Evolutionary conservation across 2,113 vertebrate genomes (phyloP).

Genomic region (Toxotes chatareus): DNA sequence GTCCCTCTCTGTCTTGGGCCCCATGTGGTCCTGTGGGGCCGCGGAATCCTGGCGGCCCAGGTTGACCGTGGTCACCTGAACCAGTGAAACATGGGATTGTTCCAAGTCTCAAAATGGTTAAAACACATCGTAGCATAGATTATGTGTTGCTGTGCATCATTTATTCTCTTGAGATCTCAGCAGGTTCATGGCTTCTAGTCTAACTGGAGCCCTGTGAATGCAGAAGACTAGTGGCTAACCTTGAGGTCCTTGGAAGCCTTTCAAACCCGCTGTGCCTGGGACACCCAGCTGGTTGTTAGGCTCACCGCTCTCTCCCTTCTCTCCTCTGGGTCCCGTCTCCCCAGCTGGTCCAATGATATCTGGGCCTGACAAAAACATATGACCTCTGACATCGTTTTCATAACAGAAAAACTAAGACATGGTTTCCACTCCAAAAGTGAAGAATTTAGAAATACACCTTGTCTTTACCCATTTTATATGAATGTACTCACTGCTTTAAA

Average conservation of each 20-base stretch:
- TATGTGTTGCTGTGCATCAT: neutral
- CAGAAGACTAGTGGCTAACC: conserved; percentile 81
- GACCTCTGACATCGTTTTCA: neutral
- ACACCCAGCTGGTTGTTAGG: conserved; percentile 84
- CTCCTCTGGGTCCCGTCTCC: conserved; percentile 85
- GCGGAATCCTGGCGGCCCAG: conserved; percentile 85
- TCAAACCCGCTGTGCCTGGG: conserved; percentile 83
- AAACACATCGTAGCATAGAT: neutral
- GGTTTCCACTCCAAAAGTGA: neutral
- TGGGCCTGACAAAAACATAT: conserved; percentile 80
- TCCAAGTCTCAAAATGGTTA: conserved; percentile 11
- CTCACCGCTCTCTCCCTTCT: conserved; percentile 87
- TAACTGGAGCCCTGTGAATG: neutral
- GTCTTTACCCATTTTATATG: no score
- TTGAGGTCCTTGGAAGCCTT: conserved; percentile 87
- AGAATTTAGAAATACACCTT: neutral
- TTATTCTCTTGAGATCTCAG: no score
- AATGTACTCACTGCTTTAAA: no score
- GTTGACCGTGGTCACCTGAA: conserved; percentile 86
- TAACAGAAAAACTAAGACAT: neutral
- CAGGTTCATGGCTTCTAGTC: no score
- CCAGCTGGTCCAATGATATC: conserved; percentile 86
- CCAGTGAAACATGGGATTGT: conserved; percentile 14
- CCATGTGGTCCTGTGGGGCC: conserved; percentile 86
- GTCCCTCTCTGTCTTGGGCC: conserved; percentile 85